These are phyloP conservation scores for Noctilio leporinus DNA, from an alignment of 2,113 vertebrate species.

Conservation along the genomic window DNA sequence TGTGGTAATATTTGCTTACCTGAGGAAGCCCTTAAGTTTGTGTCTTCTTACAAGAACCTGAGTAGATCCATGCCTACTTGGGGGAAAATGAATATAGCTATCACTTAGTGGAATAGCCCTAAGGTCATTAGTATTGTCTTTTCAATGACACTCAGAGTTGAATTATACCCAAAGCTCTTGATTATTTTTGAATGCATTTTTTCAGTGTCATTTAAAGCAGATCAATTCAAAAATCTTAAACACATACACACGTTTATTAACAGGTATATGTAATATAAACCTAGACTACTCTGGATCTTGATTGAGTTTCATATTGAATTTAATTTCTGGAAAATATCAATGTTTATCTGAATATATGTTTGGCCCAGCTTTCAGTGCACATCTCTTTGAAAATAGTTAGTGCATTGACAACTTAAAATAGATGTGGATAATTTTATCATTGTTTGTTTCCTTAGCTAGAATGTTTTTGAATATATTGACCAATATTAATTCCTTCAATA, in stretches of 20 bases:
- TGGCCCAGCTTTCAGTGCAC: not conserved
- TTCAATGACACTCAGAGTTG: not conserved
- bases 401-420: not conserved
- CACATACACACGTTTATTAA: not conserved
- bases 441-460: not conserved
- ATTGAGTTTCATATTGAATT: not conserved
- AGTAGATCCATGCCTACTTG: not conserved
- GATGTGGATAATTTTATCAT: not conserved
- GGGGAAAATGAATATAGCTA: not conserved
- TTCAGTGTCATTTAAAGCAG: not conserved
- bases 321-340: not conserved
- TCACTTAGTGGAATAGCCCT: not conserved
- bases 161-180: not conserved
- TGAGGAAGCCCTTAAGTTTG: not conserved
- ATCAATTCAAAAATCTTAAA: not conserved
- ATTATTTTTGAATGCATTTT: conserved; percentile 2
- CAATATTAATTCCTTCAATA: not conserved
- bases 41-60: not conserved
- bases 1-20: not conserved
- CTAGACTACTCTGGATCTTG: not conserved
- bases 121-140: not conserved
- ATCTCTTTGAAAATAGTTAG: not conserved
- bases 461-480: not conserved
- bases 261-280: not conserved
- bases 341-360: not conserved